Conservation (phyloP, 2,888 invertebrate species). For the Caenorhabditis parvicauda region DNA sequence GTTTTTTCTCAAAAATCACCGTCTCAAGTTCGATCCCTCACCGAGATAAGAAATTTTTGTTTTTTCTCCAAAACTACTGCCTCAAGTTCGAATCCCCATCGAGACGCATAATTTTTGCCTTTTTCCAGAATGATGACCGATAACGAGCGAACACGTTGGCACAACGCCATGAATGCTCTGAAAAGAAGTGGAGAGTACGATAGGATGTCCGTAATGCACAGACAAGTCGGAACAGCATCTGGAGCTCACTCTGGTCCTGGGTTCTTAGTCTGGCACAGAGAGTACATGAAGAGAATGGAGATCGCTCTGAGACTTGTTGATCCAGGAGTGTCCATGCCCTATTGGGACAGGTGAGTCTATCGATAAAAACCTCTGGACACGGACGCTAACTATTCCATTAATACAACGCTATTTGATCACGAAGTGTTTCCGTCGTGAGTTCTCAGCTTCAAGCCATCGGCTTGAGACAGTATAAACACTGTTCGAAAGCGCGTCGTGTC, state of each 20-base stretch:
- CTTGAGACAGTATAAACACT: too few species aligned
- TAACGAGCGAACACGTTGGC: slow-evolving; percentile 47
- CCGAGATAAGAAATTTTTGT: neutral
- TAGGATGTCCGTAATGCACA: slow-evolving; percentile 51
- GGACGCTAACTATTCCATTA: too few species aligned
- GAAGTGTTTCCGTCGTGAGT: too few species aligned
- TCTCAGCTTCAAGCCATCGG: too few species aligned
- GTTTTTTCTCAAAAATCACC: neutral
- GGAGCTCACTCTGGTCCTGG: slow-evolving; percentile 61
- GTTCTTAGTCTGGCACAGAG: slow-evolving; percentile 60
- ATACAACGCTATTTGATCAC: too few species aligned
- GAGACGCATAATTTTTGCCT: neutral
- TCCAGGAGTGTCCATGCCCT: slow-evolving; percentile 62
- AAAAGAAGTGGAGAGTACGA: slow-evolving; percentile 59
- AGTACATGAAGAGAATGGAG: slow-evolving; percentile 57
- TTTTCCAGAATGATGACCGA: slow-evolving; percentile 53
- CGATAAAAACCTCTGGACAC: too few species aligned
- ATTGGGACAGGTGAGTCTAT: slow-evolving; percentile 62
- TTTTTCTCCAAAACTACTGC: too few species aligned
- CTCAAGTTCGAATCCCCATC: neutral
- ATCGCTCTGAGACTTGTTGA: slow-evolving; percentile 60
- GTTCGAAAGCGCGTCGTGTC: too few species aligned
- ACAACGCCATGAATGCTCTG: slow-evolving; percentile 47
- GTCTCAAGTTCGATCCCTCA: too few species aligned
- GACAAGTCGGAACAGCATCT: slow-evolving; percentile 52